Evolutionary conservation across 2,888 invertebrate species (phyloP), one percentile per base, ranked within the genome.

Genomic region (Drosophila hamatofila): DNA sequence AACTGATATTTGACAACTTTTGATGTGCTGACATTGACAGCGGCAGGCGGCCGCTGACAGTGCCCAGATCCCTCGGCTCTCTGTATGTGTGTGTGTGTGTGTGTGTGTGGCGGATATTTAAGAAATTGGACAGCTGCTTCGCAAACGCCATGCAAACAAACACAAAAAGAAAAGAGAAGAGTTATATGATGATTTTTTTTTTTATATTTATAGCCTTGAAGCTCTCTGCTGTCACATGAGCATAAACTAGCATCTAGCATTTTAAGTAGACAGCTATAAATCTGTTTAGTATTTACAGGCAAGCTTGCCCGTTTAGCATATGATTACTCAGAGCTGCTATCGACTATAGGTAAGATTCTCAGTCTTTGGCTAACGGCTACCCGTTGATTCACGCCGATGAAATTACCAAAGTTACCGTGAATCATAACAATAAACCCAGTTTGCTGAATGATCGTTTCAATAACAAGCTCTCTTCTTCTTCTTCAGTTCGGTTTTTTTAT

Each of bases 1-100:
- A 85, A 85, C 85, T 89, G 88, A 88, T 89, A 86, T 86, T 86
- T 86, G 86, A 86, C 86, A 86, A 88, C 89, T 89, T 86, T 86
- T 89, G 89, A 86, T 82, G 85, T 84, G 84, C 86, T 87, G 89
- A 85, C 89, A 80, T 89, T 84, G 89, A 88, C 88, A 80, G 74
- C 80, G 68, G 72, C 78, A 75, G 83, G 86, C 85, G 86, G 86
- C 83, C 74, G 73, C 78, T 75, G 78, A 48, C 41, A 63, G 59
- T 68, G 77, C 72, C 51, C 61, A 76, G 71, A 48, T 48, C 41
- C 23, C 49, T 41, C 27, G 18, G 5, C 14, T 61, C 11, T 21
- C 3, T 21, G 0, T 57, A 2, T 27, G 35, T 61, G 18, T 56
- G 6, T 70, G 25, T 58, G 11, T 23, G 44, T 62, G 23, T 57